A percentile compares a stretch with the other conserved stretches of the same genome.
Evolutionary conservation across 2,113 vertebrate genomes (phyloP).

Genomic region (Gobio gobio): DNA sequence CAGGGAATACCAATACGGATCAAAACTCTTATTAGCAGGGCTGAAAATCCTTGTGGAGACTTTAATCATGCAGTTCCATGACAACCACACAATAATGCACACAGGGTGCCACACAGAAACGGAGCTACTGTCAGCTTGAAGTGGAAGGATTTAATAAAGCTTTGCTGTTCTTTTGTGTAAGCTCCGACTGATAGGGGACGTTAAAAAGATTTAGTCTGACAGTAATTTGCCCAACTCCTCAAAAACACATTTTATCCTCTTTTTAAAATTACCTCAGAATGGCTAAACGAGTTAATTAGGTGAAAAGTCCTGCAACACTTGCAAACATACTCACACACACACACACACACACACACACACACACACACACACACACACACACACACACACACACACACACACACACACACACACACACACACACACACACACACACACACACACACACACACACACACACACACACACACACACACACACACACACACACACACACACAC

Average conservation of each 20-base stretch:
- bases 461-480: constrained; percentile 49
- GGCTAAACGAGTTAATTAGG: constrained; percentile 37
- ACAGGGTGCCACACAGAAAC: neutral
- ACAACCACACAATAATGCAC: constrained; percentile 7
- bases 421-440: no score
- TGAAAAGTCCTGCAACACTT: constrained; percentile 35
- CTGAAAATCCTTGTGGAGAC: neutral
- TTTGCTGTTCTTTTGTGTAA: constrained; percentile 29
- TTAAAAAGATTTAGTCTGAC: constrained; percentile 25
- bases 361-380: constrained; percentile 50
- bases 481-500: constrained; percentile 42
- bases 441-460: constrained; percentile 48
- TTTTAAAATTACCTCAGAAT: constrained; percentile 21
- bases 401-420: constrained; percentile 49
- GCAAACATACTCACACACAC: constrained; percentile 37
- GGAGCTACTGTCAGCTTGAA: neutral
- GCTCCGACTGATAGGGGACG: constrained; percentile 6
- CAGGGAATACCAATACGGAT: neutral
- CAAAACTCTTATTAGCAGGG: constrained; percentile 7
- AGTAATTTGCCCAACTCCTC: neutral
- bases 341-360: constrained; percentile 49
- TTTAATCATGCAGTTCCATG: constrained; percentile 41
- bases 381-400: constrained; percentile 50
- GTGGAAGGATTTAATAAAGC: constrained; percentile 42
- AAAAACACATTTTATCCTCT: constrained; percentile 32